phyloP scores from a whole-genome alignment of 1,140 invertebrate genomes.

The Drosophila gunungcola region DNA sequence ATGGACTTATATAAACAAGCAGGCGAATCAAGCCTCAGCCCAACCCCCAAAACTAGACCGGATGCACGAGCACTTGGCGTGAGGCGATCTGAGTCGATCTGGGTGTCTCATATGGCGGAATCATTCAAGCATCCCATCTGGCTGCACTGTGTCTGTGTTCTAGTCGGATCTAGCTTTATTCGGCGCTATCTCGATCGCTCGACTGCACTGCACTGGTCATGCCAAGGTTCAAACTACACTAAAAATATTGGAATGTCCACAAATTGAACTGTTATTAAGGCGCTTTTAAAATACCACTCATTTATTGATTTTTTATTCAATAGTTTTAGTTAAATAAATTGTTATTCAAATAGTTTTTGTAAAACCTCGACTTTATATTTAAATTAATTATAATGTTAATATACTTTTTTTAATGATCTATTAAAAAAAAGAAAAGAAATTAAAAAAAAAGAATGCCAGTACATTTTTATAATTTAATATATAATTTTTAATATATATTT shows the following conservation, averaged over 20 bases:
- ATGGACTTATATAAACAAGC: conserved; percentile 42
- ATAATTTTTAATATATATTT: too few species aligned
- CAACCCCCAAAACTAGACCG: conserved; percentile 56
- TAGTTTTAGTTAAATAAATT: too few species aligned
- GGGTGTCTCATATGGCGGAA: conserved; percentile 52
- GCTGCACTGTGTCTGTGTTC: conserved; percentile 13
- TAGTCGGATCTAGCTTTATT: conserved; percentile 52
- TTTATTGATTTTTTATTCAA: neutral
- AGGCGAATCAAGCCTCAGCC: conserved; percentile 48
- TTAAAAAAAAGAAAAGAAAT: too few species aligned
- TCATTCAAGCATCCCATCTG: conserved; percentile 73
- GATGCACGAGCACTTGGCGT: conserved; percentile 70
- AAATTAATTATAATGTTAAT: too few species aligned
- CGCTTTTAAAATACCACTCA: neutral
- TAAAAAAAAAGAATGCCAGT: too few species aligned
- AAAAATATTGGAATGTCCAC: neutral
- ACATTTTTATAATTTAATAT: too few species aligned
- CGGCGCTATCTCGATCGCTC: conserved; percentile 45
- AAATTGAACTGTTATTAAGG: too few species aligned
- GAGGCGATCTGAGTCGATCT: conserved; percentile 52
- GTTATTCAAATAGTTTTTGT: too few species aligned
- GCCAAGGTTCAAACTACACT: conserved; percentile 35
- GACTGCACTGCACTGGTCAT: conserved; percentile 28
- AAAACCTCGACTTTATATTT: too few species aligned
- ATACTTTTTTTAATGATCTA: too few species aligned